Conservation (phyloP, 2,888 invertebrate genomes). For the Pristionchus maxplancki region DNA sequence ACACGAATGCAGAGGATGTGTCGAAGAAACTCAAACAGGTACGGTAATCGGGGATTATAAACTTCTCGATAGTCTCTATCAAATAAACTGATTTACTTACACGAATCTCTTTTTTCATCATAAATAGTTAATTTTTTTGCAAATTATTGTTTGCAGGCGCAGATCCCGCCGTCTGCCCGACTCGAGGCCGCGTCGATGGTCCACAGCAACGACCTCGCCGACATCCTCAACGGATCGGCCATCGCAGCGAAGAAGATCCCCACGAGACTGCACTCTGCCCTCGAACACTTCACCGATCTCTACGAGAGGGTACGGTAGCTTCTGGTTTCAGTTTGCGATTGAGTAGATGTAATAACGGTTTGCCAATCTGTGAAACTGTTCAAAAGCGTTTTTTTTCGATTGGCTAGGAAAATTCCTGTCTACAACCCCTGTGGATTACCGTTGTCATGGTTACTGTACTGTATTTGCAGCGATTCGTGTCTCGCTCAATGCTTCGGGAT, state of each 20-base stretch:
- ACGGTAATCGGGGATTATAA: too few species aligned
- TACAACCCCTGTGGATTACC: too few species aligned
- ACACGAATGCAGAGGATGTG: not conserved
- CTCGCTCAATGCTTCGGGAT: not conserved
- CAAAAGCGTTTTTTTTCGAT: too few species aligned
- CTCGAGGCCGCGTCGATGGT: not conserved
- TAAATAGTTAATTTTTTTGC: too few species aligned
- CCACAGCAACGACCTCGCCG: not conserved
- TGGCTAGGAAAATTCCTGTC: too few species aligned
- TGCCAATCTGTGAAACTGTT: too few species aligned
- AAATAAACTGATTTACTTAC: too few species aligned
- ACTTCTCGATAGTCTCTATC: too few species aligned
- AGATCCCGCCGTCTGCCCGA: not conserved
- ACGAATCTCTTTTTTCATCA: too few species aligned
- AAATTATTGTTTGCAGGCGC: too few species aligned
- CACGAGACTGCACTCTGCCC: not conserved
- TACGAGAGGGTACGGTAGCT: conserved; percentile 7
- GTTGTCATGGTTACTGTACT: not conserved
- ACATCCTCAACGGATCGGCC: not conserved
- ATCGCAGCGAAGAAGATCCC: not conserved
- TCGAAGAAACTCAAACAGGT: not conserved
- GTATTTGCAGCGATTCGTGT: not conserved
- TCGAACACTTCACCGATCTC: not conserved
- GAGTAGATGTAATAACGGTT: too few species aligned
- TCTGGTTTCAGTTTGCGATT: not conserved